Evolutionary conservation across 30 jellyfish, hydroid and myxozoan genomes (phyloP).

Genomic region (Cassiopea andromeda): DNA sequence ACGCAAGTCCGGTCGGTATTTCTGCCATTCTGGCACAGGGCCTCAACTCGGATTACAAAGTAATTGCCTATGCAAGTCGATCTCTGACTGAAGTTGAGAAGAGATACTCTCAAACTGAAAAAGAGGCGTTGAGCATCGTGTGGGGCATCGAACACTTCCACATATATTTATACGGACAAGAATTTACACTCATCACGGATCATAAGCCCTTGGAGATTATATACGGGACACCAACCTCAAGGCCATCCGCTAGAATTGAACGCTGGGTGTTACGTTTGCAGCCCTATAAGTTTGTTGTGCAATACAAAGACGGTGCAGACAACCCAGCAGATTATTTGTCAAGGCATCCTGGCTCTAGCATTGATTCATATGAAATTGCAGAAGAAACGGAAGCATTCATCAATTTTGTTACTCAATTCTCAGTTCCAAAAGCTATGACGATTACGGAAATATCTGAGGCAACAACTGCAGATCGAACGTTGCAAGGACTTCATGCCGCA

Average conservation of each 20-base stretch:
- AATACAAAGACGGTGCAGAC: constrained; percentile 17
- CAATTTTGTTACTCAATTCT: not conserved
- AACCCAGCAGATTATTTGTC: constrained; percentile 48
- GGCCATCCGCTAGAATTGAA: too few relatives aligned
- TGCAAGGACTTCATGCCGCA: constrained; percentile 17
- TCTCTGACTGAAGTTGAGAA: constrained; percentile 18
- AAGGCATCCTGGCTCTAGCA: not conserved
- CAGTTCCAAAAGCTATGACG: constrained; percentile 25
- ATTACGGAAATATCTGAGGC: constrained; percentile 4
- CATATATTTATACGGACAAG: constrained; percentile 17
- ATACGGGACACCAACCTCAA: not conserved
- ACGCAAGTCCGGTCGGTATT: constrained; percentile 51
- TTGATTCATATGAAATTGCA: not conserved
- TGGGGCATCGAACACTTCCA: constrained; percentile 37
- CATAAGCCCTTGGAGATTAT: constrained; percentile 56
- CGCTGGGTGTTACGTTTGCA: too few relatives aligned
- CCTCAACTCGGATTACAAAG: not conserved
- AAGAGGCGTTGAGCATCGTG: constrained; percentile 40
- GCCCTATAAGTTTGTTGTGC: not conserved
- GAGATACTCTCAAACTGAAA: constrained; percentile 41
- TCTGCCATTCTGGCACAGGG: constrained; percentile 38
- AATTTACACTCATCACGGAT: constrained; percentile 28
- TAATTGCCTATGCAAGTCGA: constrained; percentile 35
- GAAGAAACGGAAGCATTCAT: not conserved
- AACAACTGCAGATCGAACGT: not conserved